Evolutionary conservation across 2,113 vertebrate species (phyloP).

Genomic region (Taurulus bubalis): DNA sequence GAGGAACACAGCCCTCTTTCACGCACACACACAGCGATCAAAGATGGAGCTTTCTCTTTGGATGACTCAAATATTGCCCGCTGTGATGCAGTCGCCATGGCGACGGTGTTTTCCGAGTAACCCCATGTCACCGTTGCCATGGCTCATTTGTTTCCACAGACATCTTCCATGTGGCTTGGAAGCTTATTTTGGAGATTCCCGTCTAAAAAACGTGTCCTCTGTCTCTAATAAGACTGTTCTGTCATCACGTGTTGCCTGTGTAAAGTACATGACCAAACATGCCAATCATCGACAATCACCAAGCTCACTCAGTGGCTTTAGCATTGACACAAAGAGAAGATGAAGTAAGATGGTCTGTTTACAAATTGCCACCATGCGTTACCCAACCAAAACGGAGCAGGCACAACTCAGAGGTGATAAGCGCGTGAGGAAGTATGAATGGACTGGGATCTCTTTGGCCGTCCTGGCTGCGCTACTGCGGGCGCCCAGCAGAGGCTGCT

Average conservation of each 20-base stretch:
- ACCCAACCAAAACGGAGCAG: background rate
- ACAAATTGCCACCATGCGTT: constrained; percentile 1
- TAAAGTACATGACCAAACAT: constrained; percentile 26
- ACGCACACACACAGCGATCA: constrained; percentile 55
- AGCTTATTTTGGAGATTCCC: constrained; percentile 71
- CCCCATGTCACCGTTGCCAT: constrained; percentile 94
- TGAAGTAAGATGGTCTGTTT: constrained; percentile 21
- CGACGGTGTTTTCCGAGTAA: constrained; percentile 94
- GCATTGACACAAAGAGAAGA: background rate
- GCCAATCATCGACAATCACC: background rate
- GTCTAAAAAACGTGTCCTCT: constrained; percentile 44
- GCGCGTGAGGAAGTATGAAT: constrained; percentile 72
- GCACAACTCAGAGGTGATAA: constrained; percentile 9
- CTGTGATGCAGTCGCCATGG: constrained; percentile 96
- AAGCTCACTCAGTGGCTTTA: background rate
- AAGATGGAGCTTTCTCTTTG: constrained; percentile 85
- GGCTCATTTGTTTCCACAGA: constrained; percentile 90
- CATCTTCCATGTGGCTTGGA: constrained; percentile 90
- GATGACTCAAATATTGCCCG: constrained; percentile 90
- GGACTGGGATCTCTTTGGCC: constrained; percentile 54
- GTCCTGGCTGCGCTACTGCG: constrained; percentile 45
- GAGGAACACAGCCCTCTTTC: constrained; percentile 31
- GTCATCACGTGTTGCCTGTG: constrained; percentile 8
- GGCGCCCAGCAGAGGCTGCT: constrained; percentile 64
- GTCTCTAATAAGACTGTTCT: constrained; percentile 23